A percentile compares a stretch with the other conserved stretches of the same genome.
These are phyloP conservation scores for Petrolisthes cinctipes DNA, from an alignment of 2,888 invertebrate genomes.

Conservation along the genomic window DNA sequence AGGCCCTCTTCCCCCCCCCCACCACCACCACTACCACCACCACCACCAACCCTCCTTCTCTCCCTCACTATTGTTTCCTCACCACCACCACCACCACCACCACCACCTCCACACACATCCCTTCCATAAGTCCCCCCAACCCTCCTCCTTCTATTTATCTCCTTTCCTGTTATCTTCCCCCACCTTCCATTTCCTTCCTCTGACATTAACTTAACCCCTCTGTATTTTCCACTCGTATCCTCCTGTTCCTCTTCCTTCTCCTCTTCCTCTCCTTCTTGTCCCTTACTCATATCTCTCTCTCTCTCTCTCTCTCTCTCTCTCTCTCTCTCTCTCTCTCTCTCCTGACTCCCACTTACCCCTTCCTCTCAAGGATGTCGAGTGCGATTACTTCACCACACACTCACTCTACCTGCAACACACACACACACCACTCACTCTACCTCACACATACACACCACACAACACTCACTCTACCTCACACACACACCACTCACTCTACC, in stretches of 20 bases:
- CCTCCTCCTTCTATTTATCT: not conserved
- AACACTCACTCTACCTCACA: too few species aligned
- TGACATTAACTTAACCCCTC: not conserved
- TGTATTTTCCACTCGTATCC: not conserved
- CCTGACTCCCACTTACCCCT: not conserved
- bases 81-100: not conserved
- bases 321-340: slow-evolving; percentile 13
- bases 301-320: not conserved
- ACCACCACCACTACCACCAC: not conserved
- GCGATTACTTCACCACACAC: too few species aligned
- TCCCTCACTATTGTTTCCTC: not conserved
- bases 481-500: too few species aligned
- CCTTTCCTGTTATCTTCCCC: not conserved
- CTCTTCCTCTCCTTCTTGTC: not conserved
- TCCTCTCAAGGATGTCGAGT: not conserved
- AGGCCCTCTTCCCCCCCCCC: slow-evolving; percentile 27
- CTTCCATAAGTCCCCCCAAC: not conserved
- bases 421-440: too few species aligned
- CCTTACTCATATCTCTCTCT: not conserved
- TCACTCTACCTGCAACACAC: too few species aligned
- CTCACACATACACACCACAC: too few species aligned
- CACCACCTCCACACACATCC: not conserved
- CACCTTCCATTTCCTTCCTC: slow-evolving; percentile 3
- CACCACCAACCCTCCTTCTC: not conserved
- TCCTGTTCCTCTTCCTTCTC: not conserved